Evolutionary conservation across 2,888 invertebrate species (phyloP).

Genomic region (Exephanes ischioxanthus): DNA sequence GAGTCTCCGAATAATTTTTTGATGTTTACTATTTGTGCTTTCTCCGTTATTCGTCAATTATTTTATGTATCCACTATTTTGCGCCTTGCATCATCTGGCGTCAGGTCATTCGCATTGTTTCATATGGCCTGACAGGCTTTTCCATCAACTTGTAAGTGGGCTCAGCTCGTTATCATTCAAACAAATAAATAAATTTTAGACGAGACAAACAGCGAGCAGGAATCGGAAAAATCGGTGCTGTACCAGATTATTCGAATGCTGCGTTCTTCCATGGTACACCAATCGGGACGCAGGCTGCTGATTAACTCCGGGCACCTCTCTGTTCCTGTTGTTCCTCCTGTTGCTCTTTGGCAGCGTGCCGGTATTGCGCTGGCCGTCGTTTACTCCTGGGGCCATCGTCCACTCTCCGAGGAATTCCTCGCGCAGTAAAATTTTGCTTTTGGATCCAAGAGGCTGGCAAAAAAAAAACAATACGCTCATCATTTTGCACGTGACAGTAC

Average conservation of each 20-base stretch:
- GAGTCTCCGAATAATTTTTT: too few species aligned
- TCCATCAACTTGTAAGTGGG: too few species aligned
- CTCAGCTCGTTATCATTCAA: too few species aligned
- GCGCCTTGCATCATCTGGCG: background rate
- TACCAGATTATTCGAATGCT: conserved; percentile 82
- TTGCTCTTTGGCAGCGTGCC: conserved; percentile 82
- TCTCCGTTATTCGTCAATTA: background rate
- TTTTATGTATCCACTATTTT: background rate
- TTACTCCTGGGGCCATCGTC: conserved; percentile 75
- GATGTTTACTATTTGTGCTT: too few species aligned
- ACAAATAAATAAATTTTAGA: too few species aligned
- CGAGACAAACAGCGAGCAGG: background rate
- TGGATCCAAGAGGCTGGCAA: background rate
- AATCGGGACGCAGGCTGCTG: conserved; percentile 71
- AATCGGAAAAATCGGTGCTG: conserved; percentile 41
- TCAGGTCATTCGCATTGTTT: too few species aligned
- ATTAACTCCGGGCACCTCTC: conserved; percentile 77
- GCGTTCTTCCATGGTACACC: conserved; percentile 72
- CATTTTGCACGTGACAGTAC: background rate
- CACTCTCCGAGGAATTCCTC: background rate
- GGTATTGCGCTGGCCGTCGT: conserved; percentile 79
- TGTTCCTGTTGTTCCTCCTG: conserved; percentile 79
- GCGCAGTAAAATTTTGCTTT: conserved; percentile 5
- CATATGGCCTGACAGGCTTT: too few species aligned
- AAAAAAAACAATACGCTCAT: background rate